Base-by-base conservation (phyloP, 2,113 vertebrate species). In the Nothocercus nigrocapillus region DNA sequence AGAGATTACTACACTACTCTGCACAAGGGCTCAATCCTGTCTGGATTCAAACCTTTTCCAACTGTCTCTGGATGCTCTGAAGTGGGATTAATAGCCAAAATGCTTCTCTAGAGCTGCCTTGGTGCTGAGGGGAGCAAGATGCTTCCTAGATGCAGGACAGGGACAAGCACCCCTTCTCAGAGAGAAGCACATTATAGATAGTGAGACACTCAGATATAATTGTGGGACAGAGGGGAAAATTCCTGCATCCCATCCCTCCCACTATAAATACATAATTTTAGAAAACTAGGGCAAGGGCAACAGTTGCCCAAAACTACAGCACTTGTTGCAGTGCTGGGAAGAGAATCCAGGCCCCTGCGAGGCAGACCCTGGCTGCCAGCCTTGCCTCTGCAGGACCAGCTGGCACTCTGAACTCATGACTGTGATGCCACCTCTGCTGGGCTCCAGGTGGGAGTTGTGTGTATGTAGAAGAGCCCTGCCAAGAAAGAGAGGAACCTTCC, bases 81-180 rank as follows among this genome's bases (percentile, higher is more conserved):
- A 67, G 56, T 11, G 30, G 25, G 56, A 84, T 32, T 5, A 28
- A n/a, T 7, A 44, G 9, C 49, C 40, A 34, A 34, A 77, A 87
- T 25, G 5, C 16, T 77, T 28, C 34, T 58, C 30, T 32, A 58
- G 54, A 58, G 54, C 54, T n/a, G 44, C 44, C 7, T 32, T 14
- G 15, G 36, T 47, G 28, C 59, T 54, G 68, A n/a, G 45, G 40
- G 36, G 74, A 93, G 59, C 21, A 9, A 21, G 21, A 21, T 49
- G 47, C 30, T 72, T 9, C 63, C 53, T 20, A 9, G 8, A 54
- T 7, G 11, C 0, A 2, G 49, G 4, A 45, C 16, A n/a, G 16
- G 40, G 34, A 44, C 22, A 82, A 40, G 47, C 14, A 62, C 0
- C 14, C 6, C 25, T 47, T 27, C n/a, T 70, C 32, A 0, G 0